Base-by-base conservation (phyloP, 2,797 vertebrate genomes). In the Eupleurogrammus muticus region DNA sequence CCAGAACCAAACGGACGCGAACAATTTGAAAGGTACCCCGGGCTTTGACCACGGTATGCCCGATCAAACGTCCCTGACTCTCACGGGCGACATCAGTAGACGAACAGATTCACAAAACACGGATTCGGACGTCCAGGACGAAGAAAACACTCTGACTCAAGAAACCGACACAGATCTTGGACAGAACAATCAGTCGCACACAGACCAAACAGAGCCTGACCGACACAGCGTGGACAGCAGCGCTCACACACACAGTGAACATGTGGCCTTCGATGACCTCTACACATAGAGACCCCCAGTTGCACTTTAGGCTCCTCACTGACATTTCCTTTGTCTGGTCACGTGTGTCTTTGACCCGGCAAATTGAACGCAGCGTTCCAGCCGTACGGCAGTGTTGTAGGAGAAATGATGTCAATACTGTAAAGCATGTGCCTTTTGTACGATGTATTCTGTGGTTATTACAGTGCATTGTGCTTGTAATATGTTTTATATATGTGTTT, bases 401-500 rank as follows among this genome's bases (percentile, higher is more conserved):
- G 44, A 81, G 19, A 59, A 11, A 77, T 50, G 52, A 85, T 64
- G 78, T 80, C 47, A 63, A 58, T 48, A 73, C 21, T 67, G 44
- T 82, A 70, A 55, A 83, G 71, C 70, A 84, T 72, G 80, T 80
- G 70, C 63, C 60, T 85, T 80, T 78, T 78, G 17, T 76, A 51
- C 71, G 35, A 63, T 64, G 68, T 73, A 51, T 70, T 40, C 23
- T 71, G 46, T 38, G 59, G 17, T 62, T 51, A 55, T 66, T 35
- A 69, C 54, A 62, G 32, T 57, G 24, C 50, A 68, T 16, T 66
- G 21, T 47, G 70, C 67, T 77, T 70, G 48, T 77, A 61, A 70
- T 65, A 56, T 73, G 58, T 88, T 85, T 87, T 87, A 49, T 88
- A 88, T 62, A 56, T 73, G 65, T 64, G 42, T 69, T 54, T 79